Base-by-base conservation (phyloP, 2,113 vertebrate genomes). In the Mugil cephalus region DNA sequence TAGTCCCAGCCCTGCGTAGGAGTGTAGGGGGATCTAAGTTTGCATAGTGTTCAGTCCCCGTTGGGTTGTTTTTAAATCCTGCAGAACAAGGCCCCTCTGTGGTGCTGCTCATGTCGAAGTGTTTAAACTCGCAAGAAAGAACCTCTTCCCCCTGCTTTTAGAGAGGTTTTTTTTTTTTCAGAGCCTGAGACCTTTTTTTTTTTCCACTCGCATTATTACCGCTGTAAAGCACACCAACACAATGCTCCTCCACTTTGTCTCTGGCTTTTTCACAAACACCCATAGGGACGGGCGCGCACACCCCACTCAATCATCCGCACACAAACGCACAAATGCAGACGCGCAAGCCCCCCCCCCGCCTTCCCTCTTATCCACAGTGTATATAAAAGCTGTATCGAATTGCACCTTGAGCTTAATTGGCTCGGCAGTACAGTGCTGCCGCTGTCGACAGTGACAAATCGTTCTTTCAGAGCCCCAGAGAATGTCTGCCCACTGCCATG, bases 381-480 rank as follows among this genome's bases (percentile, higher is more conserved):
- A 85, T 92, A 93, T 90, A 91, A 89, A 91, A 91, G 90, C 90
- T 82, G 86, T 89, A 94, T 94, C 90, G 59, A 92, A 87, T 94
- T 94, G 87, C 93, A 92, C 85, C 85, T 90, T 88, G 79, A 84
- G 74, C 89, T 92, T 93, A 93, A 94, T 94, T 93, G 91, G 88
- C 88, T 80, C 84, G 52, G 88, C 72, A 66, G 88, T 93, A 93
- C 89, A 92, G 91, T 92, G 90, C 21, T n/a, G 17, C 69, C 10
- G 90, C 91, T 91, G 91, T 93, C 85, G 64, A 91, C 88, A 80
- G 88, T 92, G 93, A 94, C 93, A 93, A 93, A 93, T 94, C 77
- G 69, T 54, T 84, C 90, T 92, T 93, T 93, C 88, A 92, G 77
- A 79, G 83, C 72, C 73, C 80, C 35, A 7, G 80, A 89, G 89